Evolutionary conservation across 2,113 vertebrate genomes (phyloP).

Genomic region (Paradisaea rubra): DNA sequence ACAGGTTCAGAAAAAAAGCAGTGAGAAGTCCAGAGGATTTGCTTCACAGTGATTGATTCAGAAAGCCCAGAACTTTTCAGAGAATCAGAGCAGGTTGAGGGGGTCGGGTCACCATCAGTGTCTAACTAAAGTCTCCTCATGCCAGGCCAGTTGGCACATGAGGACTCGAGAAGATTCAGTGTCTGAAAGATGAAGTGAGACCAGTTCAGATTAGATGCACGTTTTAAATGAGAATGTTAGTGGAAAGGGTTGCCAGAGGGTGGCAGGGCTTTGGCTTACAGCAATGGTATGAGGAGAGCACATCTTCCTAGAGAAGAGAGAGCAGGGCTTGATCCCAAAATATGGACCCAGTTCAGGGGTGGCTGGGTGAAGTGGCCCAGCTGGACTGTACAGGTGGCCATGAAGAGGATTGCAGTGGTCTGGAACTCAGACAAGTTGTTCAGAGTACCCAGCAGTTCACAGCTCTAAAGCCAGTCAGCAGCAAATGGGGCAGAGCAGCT

Average conservation of each 20-base stretch:
- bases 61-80: not conserved
- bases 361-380: not conserved
- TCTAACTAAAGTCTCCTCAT: not conserved
- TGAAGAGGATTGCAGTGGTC: not conserved
- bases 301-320: not conserved
- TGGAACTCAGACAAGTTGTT: not conserved
- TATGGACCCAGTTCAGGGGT: rapidly evolving
- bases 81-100: not conserved
- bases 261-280: not conserved
- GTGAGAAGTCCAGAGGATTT: not conserved
- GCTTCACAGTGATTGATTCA: not conserved
- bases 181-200: not conserved
- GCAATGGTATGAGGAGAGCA: not conserved
- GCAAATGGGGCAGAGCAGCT: not conserved
- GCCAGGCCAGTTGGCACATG: rapidly evolving
- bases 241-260: not conserved
- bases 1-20: not conserved
- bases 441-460: not conserved
- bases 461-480: not conserved
- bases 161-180: not conserved
- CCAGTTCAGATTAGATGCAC: not conserved
- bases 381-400: not conserved
- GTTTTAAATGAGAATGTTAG: not conserved
- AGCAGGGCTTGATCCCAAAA: not conserved
- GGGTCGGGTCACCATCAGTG: rapidly evolving